phyloP scores from a whole-genome alignment of 2,797 vertebrate genomes.

The Pelobates cultripes region DNA sequence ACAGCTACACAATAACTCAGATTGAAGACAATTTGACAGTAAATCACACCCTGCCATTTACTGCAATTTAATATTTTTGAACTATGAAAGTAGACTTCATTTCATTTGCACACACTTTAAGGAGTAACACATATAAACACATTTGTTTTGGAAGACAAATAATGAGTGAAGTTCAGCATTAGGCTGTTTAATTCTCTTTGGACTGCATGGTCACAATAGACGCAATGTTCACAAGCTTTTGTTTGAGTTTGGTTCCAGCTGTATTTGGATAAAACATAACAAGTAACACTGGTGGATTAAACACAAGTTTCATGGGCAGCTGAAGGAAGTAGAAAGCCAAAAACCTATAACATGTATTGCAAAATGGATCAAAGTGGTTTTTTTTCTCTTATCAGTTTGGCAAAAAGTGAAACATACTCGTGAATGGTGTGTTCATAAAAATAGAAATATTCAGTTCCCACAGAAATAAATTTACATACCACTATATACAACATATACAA shows the following conservation, averaged over 20 bases:
- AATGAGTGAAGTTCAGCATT: neutral
- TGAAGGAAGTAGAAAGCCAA: neutral
- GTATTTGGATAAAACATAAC: slow-evolving; percentile 14
- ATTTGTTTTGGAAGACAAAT: slow-evolving; percentile 3
- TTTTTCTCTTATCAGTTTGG: neutral
- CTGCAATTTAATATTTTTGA: neutral
- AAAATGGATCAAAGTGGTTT: neutral
- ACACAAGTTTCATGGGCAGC: neutral
- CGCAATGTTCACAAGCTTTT: slow-evolving; percentile 11
- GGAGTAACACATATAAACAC: neutral
- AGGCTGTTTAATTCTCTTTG: slow-evolving; percentile 7
- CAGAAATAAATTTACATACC: too few relatives aligned
- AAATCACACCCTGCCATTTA: neutral
- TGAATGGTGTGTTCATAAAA: too few relatives aligned
- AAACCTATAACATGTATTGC: neutral
- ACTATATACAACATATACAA: too few relatives aligned
- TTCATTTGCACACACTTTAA: slow-evolving; percentile 6
- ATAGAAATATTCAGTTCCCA: too few relatives aligned
- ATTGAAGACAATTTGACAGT: neutral
- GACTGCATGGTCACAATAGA: slow-evolving; percentile 1
- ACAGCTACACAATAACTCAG: too few relatives aligned
- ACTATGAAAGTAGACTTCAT: neutral
- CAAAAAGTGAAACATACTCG: too few relatives aligned
- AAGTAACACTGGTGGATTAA: slow-evolving; percentile 11
- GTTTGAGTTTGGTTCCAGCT: slow-evolving; percentile 11